A percentile compares a stretch with the other conserved stretches of the same genome.
Conservation (phyloP, 2,113 vertebrate genomes). For the Urocynchramus pylzowi region DNA sequence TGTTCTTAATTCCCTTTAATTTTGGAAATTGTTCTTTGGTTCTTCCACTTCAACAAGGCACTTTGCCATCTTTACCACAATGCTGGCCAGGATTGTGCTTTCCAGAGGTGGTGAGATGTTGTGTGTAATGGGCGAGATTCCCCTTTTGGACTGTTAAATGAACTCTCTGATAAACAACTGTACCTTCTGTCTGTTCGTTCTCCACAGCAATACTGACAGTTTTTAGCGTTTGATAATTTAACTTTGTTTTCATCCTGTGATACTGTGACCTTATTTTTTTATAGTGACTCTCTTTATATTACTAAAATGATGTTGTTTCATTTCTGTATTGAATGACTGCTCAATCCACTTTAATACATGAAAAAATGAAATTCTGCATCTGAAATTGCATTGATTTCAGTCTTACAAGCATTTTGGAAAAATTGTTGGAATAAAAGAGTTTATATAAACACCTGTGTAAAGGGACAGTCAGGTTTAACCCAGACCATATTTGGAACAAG, state of each 20-base stretch:
- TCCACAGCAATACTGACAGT: constrained; percentile 15
- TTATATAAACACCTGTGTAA: background rate
- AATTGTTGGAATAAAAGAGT: background rate
- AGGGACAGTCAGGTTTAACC: background rate
- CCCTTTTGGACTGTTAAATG: background rate
- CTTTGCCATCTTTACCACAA: background rate
- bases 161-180: background rate
- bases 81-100: background rate
- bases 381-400: constrained; percentile 14
- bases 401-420: background rate
- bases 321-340: constrained; percentile 11
- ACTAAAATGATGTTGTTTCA: background rate
- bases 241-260: constrained; percentile 1
- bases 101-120: background rate
- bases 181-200: background rate
- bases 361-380: constrained; percentile 6
- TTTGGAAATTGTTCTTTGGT: background rate
- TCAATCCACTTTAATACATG: constrained; percentile 1
- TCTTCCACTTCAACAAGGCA: background rate
- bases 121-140: background rate
- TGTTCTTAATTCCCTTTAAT: background rate
- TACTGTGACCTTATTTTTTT: constrained; percentile 31
- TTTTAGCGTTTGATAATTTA: background rate
- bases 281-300: constrained; percentile 26
- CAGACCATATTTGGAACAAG: background rate